A percentile compares a stretch with the other conserved stretches of the same genome.
Conservation (phyloP, 2,113 vertebrate genomes). For the Melanerpes formicivorus region DNA sequence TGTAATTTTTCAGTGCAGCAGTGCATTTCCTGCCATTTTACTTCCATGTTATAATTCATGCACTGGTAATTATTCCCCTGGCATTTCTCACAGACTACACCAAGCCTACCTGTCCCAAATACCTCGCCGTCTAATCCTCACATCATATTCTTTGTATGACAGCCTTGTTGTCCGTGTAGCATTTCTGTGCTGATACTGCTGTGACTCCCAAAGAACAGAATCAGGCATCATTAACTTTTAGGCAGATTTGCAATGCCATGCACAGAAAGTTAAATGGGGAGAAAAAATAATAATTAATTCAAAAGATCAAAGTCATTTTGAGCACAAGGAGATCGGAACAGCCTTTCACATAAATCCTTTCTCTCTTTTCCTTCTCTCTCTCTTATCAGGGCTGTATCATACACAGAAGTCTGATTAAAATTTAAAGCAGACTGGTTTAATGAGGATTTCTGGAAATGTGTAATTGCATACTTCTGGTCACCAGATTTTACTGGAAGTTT, state of each 20-base stretch:
- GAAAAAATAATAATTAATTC: neutral
- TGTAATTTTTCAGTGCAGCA: neutral
- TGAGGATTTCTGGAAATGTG: slow-evolving; percentile 53
- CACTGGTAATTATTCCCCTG: neutral
- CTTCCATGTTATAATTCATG: neutral
- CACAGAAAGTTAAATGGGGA: neutral
- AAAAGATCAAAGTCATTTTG: neutral
- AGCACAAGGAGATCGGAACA: neutral
- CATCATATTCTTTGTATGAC: neutral
- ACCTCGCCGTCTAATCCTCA: neutral
- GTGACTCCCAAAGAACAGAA: neutral
- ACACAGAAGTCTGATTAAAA: slow-evolving; percentile 53
- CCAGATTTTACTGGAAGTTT: slow-evolving; percentile 69
- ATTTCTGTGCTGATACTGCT: neutral
- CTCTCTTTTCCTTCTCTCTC: neutral
- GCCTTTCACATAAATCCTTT: neutral
- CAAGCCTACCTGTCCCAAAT: neutral
- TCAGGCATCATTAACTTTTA: neutral
- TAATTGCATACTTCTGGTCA: slow-evolving; percentile 64
- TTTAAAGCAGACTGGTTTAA: slow-evolving; percentile 67
- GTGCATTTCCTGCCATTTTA: neutral
- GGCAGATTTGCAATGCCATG: neutral
- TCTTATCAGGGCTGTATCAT: neutral
- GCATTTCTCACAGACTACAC: neutral
- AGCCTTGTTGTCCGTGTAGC: neutral